Evolutionary conservation across 2,888 invertebrate genomes (phyloP), one percentile per base, ranked within the genome.

Genomic region (Nipponacmea schrenckii): DNA sequence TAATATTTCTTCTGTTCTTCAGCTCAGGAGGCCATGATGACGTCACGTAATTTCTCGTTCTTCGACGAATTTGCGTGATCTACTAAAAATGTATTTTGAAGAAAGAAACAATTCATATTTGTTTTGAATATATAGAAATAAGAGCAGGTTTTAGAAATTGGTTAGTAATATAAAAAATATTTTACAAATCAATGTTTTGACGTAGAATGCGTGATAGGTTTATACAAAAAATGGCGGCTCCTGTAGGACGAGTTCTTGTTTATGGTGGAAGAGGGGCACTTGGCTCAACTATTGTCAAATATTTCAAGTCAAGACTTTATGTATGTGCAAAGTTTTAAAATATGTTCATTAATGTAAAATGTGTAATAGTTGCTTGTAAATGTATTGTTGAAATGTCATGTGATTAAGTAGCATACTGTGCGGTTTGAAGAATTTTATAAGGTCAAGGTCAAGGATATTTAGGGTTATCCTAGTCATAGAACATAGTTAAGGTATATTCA

Each of bases 231-330:
- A 70, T 70, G 70, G 78, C 76, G 76, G 74, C 79, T 48, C 66
- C 70, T 62, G 73, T 75, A 65, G 81, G 82, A 62, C 79, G 89
- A 80, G 90, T 98, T 77, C 90, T 98, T 74, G 92, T 98, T 81
- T 98, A 98, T 89, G 98, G 98, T 73, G 98, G 98, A 62, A 94
- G 94, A 89, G 98, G 98, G 75, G 98, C 98, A 66, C 91, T 98
- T 69, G 98, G 98, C 66, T 93, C 95, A 2, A 93, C 93, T 63
- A 94, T 95, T 87, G 94, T 98, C 20, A 93, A 93, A 31, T 93
- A 94, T 87, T 97, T 98, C 87, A 97, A 97, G 90, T 91, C 93
- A 1, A 93, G 95, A 71, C 95, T 95, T 89, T 98, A 93, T 92
- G 95, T 95, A 91, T 91, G 92, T 90, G 68, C 31, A 31, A n/a